Evolutionary conservation across 2,113 vertebrate genomes (phyloP).

Genomic region (Oryzias javanicus): DNA sequence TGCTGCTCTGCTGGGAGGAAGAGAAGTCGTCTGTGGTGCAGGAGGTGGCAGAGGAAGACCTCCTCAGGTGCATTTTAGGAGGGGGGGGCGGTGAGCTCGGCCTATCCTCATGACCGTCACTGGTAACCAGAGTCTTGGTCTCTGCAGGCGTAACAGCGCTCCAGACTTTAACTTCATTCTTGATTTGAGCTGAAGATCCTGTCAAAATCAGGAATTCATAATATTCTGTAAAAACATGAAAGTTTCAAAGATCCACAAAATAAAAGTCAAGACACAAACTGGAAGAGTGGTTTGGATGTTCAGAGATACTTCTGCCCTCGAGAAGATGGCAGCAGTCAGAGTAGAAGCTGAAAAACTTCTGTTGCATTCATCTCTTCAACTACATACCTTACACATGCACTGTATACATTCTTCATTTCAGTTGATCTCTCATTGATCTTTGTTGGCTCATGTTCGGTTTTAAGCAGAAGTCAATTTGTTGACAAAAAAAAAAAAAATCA

Average conservation of each 20-base stretch:
- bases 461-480: too few relatives aligned
- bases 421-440: too few relatives aligned
- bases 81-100: slow-evolving; percentile 33
- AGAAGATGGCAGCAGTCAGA: too few relatives aligned
- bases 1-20: slow-evolving; percentile 55
- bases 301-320: too few relatives aligned
- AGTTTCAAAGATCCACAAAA: neutral
- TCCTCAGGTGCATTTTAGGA: slow-evolving; percentile 56
- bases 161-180: slow-evolving; percentile 26
- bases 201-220: neutral
- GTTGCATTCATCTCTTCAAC: too few relatives aligned
- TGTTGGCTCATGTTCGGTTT: too few relatives aligned
- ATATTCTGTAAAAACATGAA: neutral
- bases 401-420: too few relatives aligned
- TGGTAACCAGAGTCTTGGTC: slow-evolving; percentile 24
- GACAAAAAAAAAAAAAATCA: too few relatives aligned
- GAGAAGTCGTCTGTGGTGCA: slow-evolving; percentile 46
- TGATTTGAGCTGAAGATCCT: neutral
- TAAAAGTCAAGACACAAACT: neutral
- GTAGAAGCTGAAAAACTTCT: too few relatives aligned
- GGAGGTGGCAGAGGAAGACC: slow-evolving; percentile 43
- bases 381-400: too few relatives aligned
- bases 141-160: slow-evolving; percentile 37
- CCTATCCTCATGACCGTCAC: slow-evolving; percentile 17
- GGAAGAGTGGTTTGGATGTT: too few relatives aligned